These are phyloP conservation scores for Palythoa heliodiscus DNA, from an alignment of 92 coral and sea anemone species.

Conservation along the genomic window DNA sequence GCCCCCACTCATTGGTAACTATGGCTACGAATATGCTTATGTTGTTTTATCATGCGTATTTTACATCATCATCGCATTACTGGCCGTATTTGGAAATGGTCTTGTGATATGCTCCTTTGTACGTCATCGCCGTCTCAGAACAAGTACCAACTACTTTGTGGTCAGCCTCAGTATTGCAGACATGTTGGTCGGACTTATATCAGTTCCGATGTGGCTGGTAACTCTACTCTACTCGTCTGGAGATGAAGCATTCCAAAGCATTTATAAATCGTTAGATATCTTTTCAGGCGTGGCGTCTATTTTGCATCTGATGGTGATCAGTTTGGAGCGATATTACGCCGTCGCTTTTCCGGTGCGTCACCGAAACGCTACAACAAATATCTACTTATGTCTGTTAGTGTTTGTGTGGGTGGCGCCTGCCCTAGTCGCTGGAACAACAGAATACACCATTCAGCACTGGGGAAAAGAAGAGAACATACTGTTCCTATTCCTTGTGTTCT, in stretches of 20 bases:
- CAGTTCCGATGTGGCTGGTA: conserved; percentile 83
- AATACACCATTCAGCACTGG: conserved; percentile 33
- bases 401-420: conserved; percentile 86
- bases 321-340: conserved; percentile 81
- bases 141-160: conserved; percentile 83
- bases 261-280: conserved; percentile 62
- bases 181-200: conserved; percentile 70
- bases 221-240: conserved; percentile 49
- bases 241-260: conserved; percentile 18
- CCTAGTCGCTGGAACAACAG: conserved; percentile 51
- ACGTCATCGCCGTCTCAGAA: conserved; percentile 79
- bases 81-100: conserved; percentile 85
- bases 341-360: conserved; percentile 83
- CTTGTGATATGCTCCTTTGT: conserved; percentile 84
- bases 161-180: conserved; percentile 81
- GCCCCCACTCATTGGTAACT: conserved; percentile 54
- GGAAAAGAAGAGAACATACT: conserved; percentile 65
- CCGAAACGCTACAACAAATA: conserved; percentile 71
- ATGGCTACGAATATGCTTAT: conserved; percentile 22
- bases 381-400: conserved; percentile 58
- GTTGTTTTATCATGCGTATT: conserved; percentile 63
- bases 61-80: conserved; percentile 70
- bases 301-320: conserved; percentile 79
- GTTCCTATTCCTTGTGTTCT: conserved; percentile 67
- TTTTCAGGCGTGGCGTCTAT: conserved; percentile 83